Base-by-base conservation (phyloP, 2,113 vertebrate species). In the Megalops atlanticus region DNA sequence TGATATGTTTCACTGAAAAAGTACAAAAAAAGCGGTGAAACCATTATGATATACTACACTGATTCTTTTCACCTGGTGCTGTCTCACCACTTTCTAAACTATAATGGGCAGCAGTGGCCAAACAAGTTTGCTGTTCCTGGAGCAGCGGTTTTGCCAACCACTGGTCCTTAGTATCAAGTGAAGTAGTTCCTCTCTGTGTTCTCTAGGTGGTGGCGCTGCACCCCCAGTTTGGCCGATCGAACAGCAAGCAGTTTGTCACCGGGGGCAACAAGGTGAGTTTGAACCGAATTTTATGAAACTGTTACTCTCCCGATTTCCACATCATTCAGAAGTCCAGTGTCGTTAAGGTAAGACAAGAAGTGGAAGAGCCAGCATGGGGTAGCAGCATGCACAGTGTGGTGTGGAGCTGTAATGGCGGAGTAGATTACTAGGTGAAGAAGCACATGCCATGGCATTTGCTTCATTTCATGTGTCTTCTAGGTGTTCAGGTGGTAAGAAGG, bases 221-320 rank as follows among this genome's bases (percentile, higher is more conserved):
- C 82, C 98, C 98, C 79, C 95, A 96, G 73, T 99, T 98, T 80
- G 93, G 96, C 91, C 95, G 92, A 89, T 97, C 97, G 15, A 97
- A 96, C 92, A 96, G 94, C 93, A 99, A 98, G 89, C 97, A 99
- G 84, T 99, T 99, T 94, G 97, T 99, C 88, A 98, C 97, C 0
- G 98, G 98, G 79, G 97, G 97, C 39, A 99, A 97, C 91, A 99
- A 98, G 96, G 98, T 99, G 94, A 89, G 89, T 85, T 77, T 76
- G 14, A 86, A 49, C 41, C 2, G 18, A 27, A n/a, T n/a, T n/a
- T n/a, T n/a, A n/a, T n/a, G n/a, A n/a, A n/a, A n/a, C 31, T 64
- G 5, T 31, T 10, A 64, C 21, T 58, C 7, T 1, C 21, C 54
- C 1, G 2, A 11, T 31, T 31, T 31, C 4, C n/a, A 11, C n/a